Evolutionary conservation across 1,140 invertebrate genomes (phyloP), one percentile per base, ranked within the genome.

Genomic region (Diachasma alloeum): DNA sequence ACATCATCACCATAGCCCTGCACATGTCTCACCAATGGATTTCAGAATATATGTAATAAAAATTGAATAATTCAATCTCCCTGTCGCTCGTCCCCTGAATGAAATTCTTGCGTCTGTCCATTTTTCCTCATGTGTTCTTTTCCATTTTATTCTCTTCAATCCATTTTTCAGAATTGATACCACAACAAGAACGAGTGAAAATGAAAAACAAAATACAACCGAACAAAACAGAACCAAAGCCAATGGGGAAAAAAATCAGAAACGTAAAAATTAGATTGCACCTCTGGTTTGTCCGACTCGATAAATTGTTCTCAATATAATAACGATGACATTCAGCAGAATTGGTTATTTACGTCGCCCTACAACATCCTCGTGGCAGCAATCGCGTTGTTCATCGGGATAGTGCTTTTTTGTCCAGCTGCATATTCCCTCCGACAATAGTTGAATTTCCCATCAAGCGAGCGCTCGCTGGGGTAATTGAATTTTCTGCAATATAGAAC

Each of bases 41-140:
- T 59, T 17, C 8, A 17, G 53, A 63, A 63, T 26, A 26, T 26
- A 63, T 63, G 59, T 63, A 63, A 63, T 63, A n/a, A n/a, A 63
- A 63, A 63, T 63, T 63, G 59, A 63, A 63, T 63, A 26, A 63
- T 63, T 63, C 59, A 63, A 63, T 63, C 19, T 63, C 59, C 4
- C 19, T n/a, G 53, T 59, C 53, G 17, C 53, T 59, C 53, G 3
- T 10, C 13, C 53, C 17, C 6, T 59, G 53, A 63, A 63, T 63
- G 24, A 31, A 63, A 63, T 63, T 63, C 24, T 26, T 31, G 22
- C 11, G 24, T 13, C 59, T 48, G 22, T 63, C 59, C 3, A 63
- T 15, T 26, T 63, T 63, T 26, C 59, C 15, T 63, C 59, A 22
- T 9, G 31, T 31, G n/a, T n/a, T n/a, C n/a, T n/a, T 31, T 6